Evolutionary conservation across 2,113 vertebrate genomes (phyloP), one percentile per base, ranked within the genome.

Genomic region (Apus apus): DNA sequence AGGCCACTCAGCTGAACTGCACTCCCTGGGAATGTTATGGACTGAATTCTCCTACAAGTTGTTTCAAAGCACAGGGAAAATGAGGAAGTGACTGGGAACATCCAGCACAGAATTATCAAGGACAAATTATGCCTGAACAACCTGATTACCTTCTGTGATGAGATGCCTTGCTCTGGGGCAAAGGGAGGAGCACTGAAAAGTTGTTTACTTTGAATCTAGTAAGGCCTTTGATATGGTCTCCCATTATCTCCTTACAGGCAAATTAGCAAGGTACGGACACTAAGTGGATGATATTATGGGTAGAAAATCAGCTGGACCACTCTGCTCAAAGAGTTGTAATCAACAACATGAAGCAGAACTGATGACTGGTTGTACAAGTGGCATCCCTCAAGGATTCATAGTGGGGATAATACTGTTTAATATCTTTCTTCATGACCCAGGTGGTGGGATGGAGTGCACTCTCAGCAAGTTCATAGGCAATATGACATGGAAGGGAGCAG

Each of bases 61-160:
- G 4, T 40, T 94, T 89, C 53, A 36, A 86, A 87, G 56, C 1
- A 1, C n/a, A 32, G 45, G 64, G 66, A 74, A 77, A 76, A 80
- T 71, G 86, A 90, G 48, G 62, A 81, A 32, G 60, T 80, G 72
- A 81, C 71, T 92, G 15, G 87, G 72, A 94, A 86, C 22, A 84
- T 60, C 25, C 72, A 84, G 56, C 56, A 64, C 29, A 84, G 68
- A 94, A 60, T 93, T 83, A 61, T 83, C 67, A 86, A 54, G 83
- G 32, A 32, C 56, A 95, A 95, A 90, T 93, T 74, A 77, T 78
- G 82, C 68, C 94, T 90, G 90, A 89, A 88, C 75, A 86, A 86
- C 76, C 38, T 90, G 90, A 90, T 77, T 94, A 86, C 56, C 53
- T 92, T 92, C 79, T 78, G 64, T 74, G 90, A 96, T 92, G 67